phyloP scores from a whole-genome alignment of 2,797 vertebrate species.

The Hozukius guyotensis region DNA sequence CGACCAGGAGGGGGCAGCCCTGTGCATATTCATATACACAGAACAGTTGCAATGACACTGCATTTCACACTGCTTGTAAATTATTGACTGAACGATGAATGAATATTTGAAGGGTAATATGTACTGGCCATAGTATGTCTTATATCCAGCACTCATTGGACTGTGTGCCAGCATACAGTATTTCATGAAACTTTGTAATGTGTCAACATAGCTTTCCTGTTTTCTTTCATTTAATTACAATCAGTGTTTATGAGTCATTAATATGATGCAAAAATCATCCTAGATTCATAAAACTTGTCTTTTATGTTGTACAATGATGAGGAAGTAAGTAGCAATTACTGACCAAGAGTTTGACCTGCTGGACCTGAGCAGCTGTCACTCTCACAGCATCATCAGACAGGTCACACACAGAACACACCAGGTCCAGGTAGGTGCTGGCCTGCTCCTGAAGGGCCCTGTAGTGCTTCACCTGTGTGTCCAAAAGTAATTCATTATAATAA shows the following conservation, averaged over 20 bases:
- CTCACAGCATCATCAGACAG: conserved; percentile 90
- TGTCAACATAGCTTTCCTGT: not conserved
- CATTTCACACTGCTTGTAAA: too few species aligned
- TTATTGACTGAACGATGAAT: not conserved
- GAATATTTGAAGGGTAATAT: not conserved
- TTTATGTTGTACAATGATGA: not conserved
- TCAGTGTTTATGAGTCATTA: not conserved
- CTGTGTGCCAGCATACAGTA: not conserved
- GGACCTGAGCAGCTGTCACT: conserved; percentile 90
- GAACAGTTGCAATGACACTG: not conserved
- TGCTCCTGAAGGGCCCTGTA: conserved; percentile 95
- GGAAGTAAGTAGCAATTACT: conserved; percentile 5
- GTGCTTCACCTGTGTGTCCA: conserved; percentile 88
- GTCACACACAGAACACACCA: conserved; percentile 95
- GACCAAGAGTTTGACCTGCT: conserved; percentile 93
- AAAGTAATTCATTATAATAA: not conserved
- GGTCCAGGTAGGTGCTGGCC: conserved; percentile 94
- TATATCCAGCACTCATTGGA: not conserved
- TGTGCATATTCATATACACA: not conserved
- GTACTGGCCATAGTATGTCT: not conserved
- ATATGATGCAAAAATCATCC: not conserved
- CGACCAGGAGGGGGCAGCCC: too few species aligned
- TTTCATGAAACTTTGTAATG: not conserved
- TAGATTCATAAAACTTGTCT: not conserved
- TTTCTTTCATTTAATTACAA: not conserved